Evolutionary conservation across 2,888 invertebrate genomes (phyloP).

Genomic region (Chaitophorus viminalis): DNA sequence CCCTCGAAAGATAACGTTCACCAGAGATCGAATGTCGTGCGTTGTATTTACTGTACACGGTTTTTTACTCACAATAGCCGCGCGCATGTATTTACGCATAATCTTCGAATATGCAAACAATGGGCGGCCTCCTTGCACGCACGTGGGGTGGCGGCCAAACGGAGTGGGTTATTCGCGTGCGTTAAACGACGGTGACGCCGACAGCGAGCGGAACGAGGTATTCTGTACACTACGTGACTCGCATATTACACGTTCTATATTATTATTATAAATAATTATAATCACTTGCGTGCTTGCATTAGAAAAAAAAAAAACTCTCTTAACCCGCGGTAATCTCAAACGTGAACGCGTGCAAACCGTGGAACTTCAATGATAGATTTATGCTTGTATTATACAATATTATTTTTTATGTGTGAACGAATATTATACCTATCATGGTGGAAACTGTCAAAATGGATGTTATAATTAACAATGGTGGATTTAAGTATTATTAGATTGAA

Average conservation of each 20-base stretch:
- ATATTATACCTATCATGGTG: too few relatives aligned
- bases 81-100: neutral
- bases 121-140: neutral
- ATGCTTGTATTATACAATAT: too few relatives aligned
- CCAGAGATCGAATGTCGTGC: neutral
- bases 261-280: too few relatives aligned
- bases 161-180: neutral
- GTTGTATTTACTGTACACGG: neutral
- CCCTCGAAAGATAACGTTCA: neutral
- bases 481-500: too few relatives aligned
- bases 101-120: constrained; percentile 1
- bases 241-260: neutral
- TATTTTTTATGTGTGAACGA: too few relatives aligned
- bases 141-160: neutral
- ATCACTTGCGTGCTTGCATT: neutral
- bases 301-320: neutral
- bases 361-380: neutral
- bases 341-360: neutral
- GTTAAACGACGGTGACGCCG: neutral
- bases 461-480: too few relatives aligned
- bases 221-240: neutral
- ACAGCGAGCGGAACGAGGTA: neutral
- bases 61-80: neutral
- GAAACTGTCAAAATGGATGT: too few relatives aligned
- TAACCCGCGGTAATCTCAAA: neutral